These are phyloP conservation scores for Luperina testacea DNA, from an alignment of 2,888 invertebrate genomes.

Conservation along the genomic window DNA sequence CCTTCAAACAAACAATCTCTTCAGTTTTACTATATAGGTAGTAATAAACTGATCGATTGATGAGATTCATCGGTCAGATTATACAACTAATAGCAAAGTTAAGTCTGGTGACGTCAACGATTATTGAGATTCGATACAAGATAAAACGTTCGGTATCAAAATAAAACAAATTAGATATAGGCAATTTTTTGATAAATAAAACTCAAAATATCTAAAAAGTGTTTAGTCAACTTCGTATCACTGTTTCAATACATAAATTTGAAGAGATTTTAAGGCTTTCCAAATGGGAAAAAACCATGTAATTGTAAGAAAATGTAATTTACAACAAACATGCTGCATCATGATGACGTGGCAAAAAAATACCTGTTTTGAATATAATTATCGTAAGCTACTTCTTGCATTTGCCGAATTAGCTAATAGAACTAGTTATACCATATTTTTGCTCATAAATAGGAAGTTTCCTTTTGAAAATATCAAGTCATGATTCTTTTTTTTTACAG, in stretches of 20 bases:
- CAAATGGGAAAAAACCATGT: neutral
- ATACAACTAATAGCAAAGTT: neutral
- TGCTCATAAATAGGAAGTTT: neutral
- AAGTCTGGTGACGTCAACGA: neutral
- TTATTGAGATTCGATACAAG: neutral
- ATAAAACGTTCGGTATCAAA: neutral
- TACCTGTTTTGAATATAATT: too few relatives aligned
- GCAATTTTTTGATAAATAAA: neutral
- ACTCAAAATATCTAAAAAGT: neutral
- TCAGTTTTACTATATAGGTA: too few relatives aligned
- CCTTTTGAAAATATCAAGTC: neutral
- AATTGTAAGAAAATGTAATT: too few relatives aligned
- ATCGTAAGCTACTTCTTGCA: too few relatives aligned
- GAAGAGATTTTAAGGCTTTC: neutral
- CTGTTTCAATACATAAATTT: neutral
- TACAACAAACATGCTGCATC: neutral
- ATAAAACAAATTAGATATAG: neutral
- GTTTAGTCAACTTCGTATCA: neutral
- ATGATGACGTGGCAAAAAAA: conserved; percentile 7
- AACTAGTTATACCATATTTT: too few relatives aligned
- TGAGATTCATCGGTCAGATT: neutral
- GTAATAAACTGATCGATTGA: too few relatives aligned
- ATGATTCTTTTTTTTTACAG: too few relatives aligned
- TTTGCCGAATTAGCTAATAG: neutral
- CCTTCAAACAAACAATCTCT: too few relatives aligned